phyloP scores from a whole-genome alignment of 2,888 invertebrate species.

The Cephonodes hylas region DNA sequence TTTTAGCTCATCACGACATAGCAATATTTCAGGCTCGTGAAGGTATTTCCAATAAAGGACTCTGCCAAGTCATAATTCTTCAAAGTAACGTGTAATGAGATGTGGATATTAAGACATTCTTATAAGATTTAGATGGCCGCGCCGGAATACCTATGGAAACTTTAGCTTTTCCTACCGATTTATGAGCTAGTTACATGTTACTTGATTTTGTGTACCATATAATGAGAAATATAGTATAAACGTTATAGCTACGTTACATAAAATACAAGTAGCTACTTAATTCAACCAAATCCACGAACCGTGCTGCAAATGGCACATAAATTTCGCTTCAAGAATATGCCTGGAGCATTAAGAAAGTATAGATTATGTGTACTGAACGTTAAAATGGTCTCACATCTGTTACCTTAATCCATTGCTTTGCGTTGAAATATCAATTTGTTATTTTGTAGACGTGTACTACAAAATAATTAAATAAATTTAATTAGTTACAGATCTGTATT shows the following conservation, averaged over 20 bases:
- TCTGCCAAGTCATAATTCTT: conserved; percentile 81
- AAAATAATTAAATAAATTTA: background rate
- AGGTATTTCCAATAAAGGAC: conserved; percentile 82
- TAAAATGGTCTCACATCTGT: conserved; percentile 48
- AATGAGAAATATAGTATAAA: background rate
- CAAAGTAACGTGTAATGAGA: conserved; percentile 81
- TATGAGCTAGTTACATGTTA: background rate
- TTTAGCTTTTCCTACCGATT: conserved; percentile 6
- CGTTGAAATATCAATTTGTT: background rate
- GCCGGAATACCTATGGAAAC: conserved; percentile 28
- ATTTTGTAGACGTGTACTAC: background rate
- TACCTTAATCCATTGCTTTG: conserved; percentile 24
- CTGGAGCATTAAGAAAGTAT: conserved; percentile 42
- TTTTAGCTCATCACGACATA: conserved; percentile 80
- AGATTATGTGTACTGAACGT: conserved; percentile 56
- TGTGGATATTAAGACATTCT: conserved; percentile 78
- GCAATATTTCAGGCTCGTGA: conserved; percentile 80
- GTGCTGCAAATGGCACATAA: conserved; percentile 54
- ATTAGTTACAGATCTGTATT: too few relatives aligned
- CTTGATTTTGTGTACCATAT: background rate
- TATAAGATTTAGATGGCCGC: conserved; percentile 62
- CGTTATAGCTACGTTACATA: conserved; percentile 36
- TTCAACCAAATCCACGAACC: conserved; percentile 55
- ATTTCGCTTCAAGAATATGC: conserved; percentile 67
- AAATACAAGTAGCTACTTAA: conserved; percentile 52